Evolutionary conservation across 2,113 vertebrate species (phyloP).

Genomic region (Hippocampus abdominalis): DNA sequence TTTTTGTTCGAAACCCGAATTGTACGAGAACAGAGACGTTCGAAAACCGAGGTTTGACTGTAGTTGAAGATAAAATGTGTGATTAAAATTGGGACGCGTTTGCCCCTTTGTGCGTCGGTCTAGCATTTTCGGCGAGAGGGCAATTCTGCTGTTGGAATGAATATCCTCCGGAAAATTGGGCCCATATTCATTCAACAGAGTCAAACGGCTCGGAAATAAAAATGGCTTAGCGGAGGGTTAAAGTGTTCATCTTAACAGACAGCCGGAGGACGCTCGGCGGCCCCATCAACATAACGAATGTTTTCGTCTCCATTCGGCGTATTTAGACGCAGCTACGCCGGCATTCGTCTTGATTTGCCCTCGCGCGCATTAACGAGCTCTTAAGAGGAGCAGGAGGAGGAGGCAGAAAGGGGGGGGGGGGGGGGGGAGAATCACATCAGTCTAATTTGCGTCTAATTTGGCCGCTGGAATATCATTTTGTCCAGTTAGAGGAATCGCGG

Average conservation of each 20-base stretch:
- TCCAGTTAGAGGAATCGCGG: slow-evolving; percentile 81
- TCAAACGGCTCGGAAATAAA: neutral
- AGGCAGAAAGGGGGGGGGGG: slow-evolving; percentile 29
- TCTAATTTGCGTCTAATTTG: slow-evolving; percentile 79
- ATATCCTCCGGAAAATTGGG: neutral
- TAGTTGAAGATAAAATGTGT: no score
- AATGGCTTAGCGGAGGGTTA: slow-evolving; percentile 36
- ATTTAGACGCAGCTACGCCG: slow-evolving; percentile 27
- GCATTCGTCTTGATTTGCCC: slow-evolving; percentile 56
- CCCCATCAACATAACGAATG: slow-evolving; percentile 4
- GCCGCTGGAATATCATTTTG: slow-evolving; percentile 79
- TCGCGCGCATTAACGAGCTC: slow-evolving; percentile 60
- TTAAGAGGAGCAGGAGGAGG: slow-evolving; percentile 42
- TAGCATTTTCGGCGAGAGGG: neutral
- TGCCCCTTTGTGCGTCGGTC: neutral
- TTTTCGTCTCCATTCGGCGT: slow-evolving; percentile 52
- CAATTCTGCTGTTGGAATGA: neutral
- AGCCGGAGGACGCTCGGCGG: slow-evolving; percentile 36
- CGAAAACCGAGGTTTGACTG: no score
- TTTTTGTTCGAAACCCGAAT: no score
- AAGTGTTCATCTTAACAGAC: slow-evolving; percentile 53
- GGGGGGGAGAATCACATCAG: slow-evolving; percentile 68
- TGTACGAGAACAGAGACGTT: no score
- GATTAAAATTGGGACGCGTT: no score
- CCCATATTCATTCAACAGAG: neutral